Percentiles rank a stretch among this genome's conserved stretches.
Conservation (phyloP, 2,888 invertebrate genomes). For the Eucriotettix oculatus region DNA sequence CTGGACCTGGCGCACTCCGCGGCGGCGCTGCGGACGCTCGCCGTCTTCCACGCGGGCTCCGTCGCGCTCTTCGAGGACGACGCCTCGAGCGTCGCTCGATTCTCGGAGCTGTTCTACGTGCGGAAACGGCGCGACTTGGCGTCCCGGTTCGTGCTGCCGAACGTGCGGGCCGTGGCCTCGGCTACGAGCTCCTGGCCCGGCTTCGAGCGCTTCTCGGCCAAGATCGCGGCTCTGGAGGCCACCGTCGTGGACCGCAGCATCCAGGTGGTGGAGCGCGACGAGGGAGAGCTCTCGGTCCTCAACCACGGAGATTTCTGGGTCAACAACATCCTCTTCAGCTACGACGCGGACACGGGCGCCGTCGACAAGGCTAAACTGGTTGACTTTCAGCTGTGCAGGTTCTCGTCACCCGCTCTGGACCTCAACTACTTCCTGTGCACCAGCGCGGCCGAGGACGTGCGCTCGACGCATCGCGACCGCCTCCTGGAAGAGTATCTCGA, state of each 20-base stretch:
- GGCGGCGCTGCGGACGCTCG: not conserved
- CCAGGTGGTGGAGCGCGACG: not conserved
- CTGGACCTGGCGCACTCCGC: not conserved
- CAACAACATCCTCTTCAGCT: constrained; percentile 5
- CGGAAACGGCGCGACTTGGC: too few relatives aligned
- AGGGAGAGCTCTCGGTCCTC: not conserved
- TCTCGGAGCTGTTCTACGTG: too few relatives aligned
- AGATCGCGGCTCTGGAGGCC: too few relatives aligned
- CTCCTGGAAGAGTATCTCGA: not conserved
- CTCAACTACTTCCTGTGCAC: constrained; percentile 7
- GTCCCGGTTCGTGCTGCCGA: too few relatives aligned
- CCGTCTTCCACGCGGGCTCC: not conserved
- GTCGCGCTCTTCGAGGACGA: not conserved
- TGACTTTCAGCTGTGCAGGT: constrained; percentile 7
- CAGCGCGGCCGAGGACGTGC: constrained; percentile 1
- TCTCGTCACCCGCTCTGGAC: constrained; percentile 5
- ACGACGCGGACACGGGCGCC: constrained; percentile 12
- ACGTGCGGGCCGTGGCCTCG: too few relatives aligned
- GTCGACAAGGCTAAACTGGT: constrained; percentile 7
- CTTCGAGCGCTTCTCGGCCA: too few relatives aligned
- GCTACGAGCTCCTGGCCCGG: too few relatives aligned
- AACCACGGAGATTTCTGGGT: constrained; percentile 8
- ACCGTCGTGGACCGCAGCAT: not conserved
- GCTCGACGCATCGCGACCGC: not conserved
- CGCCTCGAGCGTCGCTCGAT: too few relatives aligned